Evolutionary conservation across 2,797 vertebrate genomes (phyloP), one percentile per base, ranked within the genome.

Genomic region (Thripadectes ignobilis): DNA sequence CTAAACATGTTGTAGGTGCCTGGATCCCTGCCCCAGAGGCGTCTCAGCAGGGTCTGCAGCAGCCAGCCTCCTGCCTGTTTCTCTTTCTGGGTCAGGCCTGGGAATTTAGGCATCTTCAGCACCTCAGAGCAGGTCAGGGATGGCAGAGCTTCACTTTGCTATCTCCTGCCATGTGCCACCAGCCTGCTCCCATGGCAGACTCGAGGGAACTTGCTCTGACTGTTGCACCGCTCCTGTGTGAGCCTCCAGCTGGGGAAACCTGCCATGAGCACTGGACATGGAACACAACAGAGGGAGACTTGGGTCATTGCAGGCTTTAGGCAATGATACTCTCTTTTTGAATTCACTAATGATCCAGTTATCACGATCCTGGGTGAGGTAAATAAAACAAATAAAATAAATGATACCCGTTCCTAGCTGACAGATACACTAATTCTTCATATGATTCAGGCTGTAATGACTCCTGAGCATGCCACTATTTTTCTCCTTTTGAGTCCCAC

Each of bases 241-340:
- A 67, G 20, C 1, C 0, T 18, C 14, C 39, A 49, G 29, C 23
- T 23, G 9, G 43, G 29, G 34, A 79, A 57, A 73, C 1, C 1
- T 6, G 9, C 26, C 5, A 0, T 3, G 1, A 34, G 18, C 32
- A 43, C 1, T 3, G 51, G 26, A 20, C 12, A 26, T 1, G 1
- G 39, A 43, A 19, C 12, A 20, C 18, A 61, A 13, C 9, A 11
- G 14, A 49, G n/a, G 9, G 18, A 73, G 14, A 23, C 23, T 1
- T 24, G 49, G 27, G 34, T 48, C 52, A n/a, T 0, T 24, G 34
- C 22, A 16, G 10, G 21, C 5, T 32, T 62, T 52, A 52, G 51
- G n/a, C 34, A 77, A 34, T 12, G 22, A 30, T 30, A 23, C 0
- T 5, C 41, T 58, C 24, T 26, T 67, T 49, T 18, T 63, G 51